Percentiles rank a stretch among this genome's conserved stretches.
Evolutionary conservation across 1,140 invertebrate species (phyloP).

Genomic region (Heterodera carotae): DNA sequence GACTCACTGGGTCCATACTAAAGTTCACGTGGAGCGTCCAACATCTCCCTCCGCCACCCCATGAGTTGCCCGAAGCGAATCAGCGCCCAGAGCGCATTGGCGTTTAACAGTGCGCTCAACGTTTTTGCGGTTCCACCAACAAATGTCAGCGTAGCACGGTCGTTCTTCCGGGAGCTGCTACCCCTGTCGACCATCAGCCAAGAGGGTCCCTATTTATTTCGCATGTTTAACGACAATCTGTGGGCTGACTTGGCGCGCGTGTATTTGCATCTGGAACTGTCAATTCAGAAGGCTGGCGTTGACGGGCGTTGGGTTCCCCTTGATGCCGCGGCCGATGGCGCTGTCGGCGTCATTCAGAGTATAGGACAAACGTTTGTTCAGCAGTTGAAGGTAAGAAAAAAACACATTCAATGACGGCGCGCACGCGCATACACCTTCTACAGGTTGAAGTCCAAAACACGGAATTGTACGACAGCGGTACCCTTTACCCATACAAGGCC

Average conservation of each 20-base stretch:
- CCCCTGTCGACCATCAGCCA: slow-evolving; percentile 34
- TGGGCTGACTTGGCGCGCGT: slow-evolving; percentile 33
- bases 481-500: slow-evolving; percentile 28
- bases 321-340: not conserved
- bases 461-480: slow-evolving; percentile 39
- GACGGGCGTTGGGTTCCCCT: not conserved
- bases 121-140: slow-evolving; percentile 41
- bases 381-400: slow-evolving; percentile 31
- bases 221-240: slow-evolving; percentile 27
- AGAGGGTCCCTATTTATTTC: slow-evolving; percentile 23
- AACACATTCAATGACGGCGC: not conserved
- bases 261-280: slow-evolving; percentile 36
- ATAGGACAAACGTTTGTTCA: slow-evolving; percentile 45
- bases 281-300: slow-evolving; percentile 13
- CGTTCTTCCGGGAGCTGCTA: slow-evolving; percentile 30
- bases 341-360: slow-evolving; percentile 26
- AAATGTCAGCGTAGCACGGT: slow-evolving; percentile 31
- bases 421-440: not conserved
- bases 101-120: slow-evolving; percentile 32
- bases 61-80: not conserved
- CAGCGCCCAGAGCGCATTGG: slow-evolving; percentile 14
- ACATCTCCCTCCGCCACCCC: too few relatives aligned
- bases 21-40: not conserved
- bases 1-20: not conserved
- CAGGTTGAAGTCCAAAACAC: slow-evolving; percentile 9